A percentile compares a stretch with the other conserved stretches of the same genome.
Evolutionary conservation across 35 echinoderm and acorn worm genomes (phyloP).

Genomic region (Ptychodera flava): DNA sequence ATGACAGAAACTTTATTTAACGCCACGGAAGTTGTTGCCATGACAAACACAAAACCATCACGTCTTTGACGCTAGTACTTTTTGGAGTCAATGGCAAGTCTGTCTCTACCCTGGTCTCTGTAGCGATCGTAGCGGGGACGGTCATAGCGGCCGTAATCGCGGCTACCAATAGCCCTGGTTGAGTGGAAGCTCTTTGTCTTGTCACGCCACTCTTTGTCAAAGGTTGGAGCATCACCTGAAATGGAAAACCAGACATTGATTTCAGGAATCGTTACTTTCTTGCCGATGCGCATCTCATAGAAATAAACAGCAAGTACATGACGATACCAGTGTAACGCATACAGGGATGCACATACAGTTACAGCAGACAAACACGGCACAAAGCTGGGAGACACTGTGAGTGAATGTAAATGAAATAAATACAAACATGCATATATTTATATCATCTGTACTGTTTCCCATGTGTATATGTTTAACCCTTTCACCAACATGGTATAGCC

Average conservation of each 20-base stretch:
- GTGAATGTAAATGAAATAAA: not conserved
- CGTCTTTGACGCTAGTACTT: not conserved
- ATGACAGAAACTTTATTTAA: not conserved
- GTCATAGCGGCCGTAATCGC: not conserved
- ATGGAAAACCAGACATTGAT: not conserved
- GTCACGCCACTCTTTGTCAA: not conserved
- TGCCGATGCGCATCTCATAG: too few species aligned
- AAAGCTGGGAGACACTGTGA: not conserved
- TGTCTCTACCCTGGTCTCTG: not conserved
- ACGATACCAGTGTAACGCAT: not conserved
- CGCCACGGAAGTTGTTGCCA: not conserved
- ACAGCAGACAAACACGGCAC: not conserved
- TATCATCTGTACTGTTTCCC: too few species aligned
- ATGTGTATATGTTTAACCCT: too few species aligned
- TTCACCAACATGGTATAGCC: too few species aligned
- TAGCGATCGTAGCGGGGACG: not conserved
- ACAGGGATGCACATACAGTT: not conserved
- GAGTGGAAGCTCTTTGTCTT: not conserved
- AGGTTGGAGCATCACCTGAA: not conserved
- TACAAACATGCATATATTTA: too few species aligned
- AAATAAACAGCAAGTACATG: too few species aligned
- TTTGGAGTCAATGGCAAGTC: not conserved
- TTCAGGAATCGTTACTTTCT: too few species aligned
- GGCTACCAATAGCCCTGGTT: not conserved
- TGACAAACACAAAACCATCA: not conserved